A percentile compares a stretch with the other conserved stretches of the same genome.
phyloP scores from a whole-genome alignment of 2,113 vertebrate species.

The Chinchilla lanigera region DNA sequence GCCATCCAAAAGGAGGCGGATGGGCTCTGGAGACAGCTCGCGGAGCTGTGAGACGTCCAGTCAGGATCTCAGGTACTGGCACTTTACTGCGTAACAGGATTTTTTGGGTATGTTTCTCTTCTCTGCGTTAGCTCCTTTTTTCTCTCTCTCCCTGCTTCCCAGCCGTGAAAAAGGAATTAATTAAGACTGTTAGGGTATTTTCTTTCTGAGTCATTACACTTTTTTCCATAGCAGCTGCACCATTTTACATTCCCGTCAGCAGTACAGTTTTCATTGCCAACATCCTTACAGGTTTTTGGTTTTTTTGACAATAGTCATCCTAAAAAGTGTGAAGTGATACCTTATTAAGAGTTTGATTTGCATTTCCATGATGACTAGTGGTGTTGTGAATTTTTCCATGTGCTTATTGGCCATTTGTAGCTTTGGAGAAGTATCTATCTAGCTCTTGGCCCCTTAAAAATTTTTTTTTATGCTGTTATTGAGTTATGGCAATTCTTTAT shows the following conservation, averaged over 20 bases:
- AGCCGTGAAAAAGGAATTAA: neutral
- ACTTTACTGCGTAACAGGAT: neutral
- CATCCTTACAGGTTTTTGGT: neutral
- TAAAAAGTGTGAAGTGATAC: neutral
- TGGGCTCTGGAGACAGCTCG: slow-evolving; percentile 97
- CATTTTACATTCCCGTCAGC: neutral
- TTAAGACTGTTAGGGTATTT: neutral
- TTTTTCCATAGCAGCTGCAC: fast-evolving
- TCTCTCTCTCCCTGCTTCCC: fast-evolving
- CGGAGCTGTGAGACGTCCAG: slow-evolving; percentile 96
- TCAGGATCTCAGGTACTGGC: slow-evolving; percentile 93
- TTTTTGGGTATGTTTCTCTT: neutral
- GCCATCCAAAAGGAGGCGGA: slow-evolving; percentile 93
- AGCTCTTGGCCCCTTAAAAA: neutral
- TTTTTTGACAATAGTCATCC: neutral
- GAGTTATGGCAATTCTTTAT: neutral
- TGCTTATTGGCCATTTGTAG: neutral
- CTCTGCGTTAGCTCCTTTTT: fast-evolving
- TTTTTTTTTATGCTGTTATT: neutral
- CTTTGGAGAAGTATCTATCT: neutral
- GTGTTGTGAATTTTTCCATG: neutral
- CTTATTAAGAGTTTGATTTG: neutral
- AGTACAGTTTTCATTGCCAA: neutral
- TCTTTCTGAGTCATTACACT: neutral
- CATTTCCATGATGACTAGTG: neutral